Percentiles rank a stretch among this genome's conserved stretches.
Evolutionary conservation across 2,888 invertebrate species (phyloP).

Genomic region (Dynastes tityus): DNA sequence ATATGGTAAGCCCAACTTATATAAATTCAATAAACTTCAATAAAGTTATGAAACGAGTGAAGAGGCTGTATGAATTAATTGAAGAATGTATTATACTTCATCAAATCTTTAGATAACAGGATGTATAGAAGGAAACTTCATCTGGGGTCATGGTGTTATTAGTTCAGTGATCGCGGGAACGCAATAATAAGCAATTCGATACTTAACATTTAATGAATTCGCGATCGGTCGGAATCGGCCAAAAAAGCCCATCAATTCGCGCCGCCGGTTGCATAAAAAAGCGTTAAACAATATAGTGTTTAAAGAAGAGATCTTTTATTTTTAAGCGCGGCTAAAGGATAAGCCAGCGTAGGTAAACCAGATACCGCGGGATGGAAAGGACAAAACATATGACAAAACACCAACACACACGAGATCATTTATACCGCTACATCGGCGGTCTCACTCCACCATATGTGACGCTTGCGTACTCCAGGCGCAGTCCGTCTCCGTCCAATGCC

Average conservation of each 20-base stretch:
- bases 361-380: constrained; percentile 65
- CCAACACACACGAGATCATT: constrained; percentile 51
- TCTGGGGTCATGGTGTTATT: no score
- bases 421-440: constrained; percentile 42
- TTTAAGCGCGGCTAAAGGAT: constrained; percentile 64
- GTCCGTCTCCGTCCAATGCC: constrained; percentile 71
- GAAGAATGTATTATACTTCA: no score
- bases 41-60: no score
- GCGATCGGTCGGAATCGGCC: neutral
- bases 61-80: no score
- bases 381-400: constrained; percentile 66
- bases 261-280: constrained; percentile 35
- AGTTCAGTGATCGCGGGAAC: no score
- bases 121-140: no score
- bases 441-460: constrained; percentile 64
- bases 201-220: neutral
- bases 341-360: constrained; percentile 68
- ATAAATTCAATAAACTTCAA: no score
- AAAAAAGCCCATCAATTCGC: constrained; percentile 30
- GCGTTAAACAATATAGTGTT: constrained; percentile 50
- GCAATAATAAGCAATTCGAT: neutral
- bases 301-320: constrained; percentile 51
- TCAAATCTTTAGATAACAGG: no score
- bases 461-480: constrained; percentile 67
- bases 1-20: no score